These are phyloP conservation scores for Desmophyllum pertusum DNA, from an alignment of 92 coral and sea anemone species.

Conservation along the genomic window DNA sequence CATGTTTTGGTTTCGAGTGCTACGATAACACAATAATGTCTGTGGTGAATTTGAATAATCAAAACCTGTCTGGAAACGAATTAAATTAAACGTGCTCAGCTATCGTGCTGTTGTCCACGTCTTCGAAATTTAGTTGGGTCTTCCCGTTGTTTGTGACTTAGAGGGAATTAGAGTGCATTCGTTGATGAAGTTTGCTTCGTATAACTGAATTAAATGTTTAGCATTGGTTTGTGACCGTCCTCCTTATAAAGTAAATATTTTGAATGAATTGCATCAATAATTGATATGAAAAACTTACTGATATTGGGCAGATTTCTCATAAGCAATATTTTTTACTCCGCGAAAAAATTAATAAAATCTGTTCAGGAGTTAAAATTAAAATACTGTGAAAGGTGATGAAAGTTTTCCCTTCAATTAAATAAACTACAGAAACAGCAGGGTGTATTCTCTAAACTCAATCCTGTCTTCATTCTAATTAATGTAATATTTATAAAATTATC, in stretches of 20 bases:
- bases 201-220: neutral
- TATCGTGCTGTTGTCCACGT: neutral
- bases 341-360: neutral
- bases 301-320: neutral
- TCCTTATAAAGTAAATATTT: neutral
- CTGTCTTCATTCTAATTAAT: neutral
- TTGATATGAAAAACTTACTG: neutral
- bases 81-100: neutral
- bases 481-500: neutral
- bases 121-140: neutral
- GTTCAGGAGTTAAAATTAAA: neutral
- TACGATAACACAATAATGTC: neutral
- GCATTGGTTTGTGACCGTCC: neutral
- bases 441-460: neutral
- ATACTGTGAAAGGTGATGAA: neutral
- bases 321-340: neutral
- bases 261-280: neutral
- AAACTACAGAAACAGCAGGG: neutral
- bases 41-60: neutral
- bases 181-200: neutral
- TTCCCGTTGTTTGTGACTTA: neutral
- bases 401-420: neutral
- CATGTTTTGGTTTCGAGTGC: neutral
- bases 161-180: neutral
- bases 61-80: neutral